A percentile compares a stretch with the other conserved stretches of the same genome.
These are phyloP conservation scores for Tupiocoris notatus DNA, from an alignment of 2,888 invertebrate genomes.

Conservation along the genomic window DNA sequence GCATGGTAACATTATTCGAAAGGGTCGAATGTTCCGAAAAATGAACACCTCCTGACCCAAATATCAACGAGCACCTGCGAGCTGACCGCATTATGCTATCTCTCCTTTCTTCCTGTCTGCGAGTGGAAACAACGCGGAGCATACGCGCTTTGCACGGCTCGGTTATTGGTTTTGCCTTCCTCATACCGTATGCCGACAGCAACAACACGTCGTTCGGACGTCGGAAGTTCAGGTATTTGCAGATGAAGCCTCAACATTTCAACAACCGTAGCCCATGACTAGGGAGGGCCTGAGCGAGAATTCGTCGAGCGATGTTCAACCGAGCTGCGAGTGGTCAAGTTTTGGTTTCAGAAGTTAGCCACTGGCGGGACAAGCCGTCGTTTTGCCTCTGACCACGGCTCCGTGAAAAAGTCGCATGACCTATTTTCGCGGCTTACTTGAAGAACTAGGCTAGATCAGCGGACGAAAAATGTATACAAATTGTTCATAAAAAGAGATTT, in stretches of 20 bases:
- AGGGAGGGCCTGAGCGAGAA: not conserved
- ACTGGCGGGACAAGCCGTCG: too few relatives aligned
- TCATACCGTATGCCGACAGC: not conserved
- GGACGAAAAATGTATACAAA: too few relatives aligned
- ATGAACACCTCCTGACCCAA: not conserved
- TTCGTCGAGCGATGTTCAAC: not conserved
- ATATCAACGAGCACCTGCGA: not conserved
- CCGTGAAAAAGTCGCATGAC: too few relatives aligned
- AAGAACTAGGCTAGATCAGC: too few relatives aligned
- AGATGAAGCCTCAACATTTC: not conserved
- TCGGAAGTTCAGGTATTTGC: not conserved
- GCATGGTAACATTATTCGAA: too few relatives aligned
- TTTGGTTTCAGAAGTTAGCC: too few relatives aligned
- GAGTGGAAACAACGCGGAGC: not conserved
- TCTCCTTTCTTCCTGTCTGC: not conserved
- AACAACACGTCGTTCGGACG: not conserved
- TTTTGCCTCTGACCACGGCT: too few relatives aligned
- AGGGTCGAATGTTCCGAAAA: too few relatives aligned
- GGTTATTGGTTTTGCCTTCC: not conserved
- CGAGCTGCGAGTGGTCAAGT: not conserved
- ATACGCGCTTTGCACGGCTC: not conserved
- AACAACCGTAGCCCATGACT: not conserved
- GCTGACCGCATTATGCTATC: not conserved
- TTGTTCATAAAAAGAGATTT: too few relatives aligned
- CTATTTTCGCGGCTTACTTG: too few relatives aligned